Conservation (phyloP, 2,113 vertebrate genomes). For the Xenus cinereus region DNA sequence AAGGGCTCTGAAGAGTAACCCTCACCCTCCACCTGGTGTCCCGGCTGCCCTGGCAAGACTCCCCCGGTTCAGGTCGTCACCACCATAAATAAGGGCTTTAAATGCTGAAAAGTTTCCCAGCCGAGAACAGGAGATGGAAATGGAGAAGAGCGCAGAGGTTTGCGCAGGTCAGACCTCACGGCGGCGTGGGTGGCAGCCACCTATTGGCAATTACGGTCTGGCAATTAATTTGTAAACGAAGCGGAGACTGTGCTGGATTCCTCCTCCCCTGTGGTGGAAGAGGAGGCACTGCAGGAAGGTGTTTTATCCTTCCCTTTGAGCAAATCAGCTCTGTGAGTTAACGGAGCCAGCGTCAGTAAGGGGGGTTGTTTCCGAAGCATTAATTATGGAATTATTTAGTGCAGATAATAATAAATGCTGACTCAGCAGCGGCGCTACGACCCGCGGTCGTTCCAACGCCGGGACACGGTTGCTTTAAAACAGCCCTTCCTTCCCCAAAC, state of each 20-base stretch:
- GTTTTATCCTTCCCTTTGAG: neutral
- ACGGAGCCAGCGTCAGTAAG: neutral
- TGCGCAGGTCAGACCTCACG: neutral
- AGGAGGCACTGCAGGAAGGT: neutral
- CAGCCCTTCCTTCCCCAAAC: neutral
- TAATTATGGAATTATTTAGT: neutral
- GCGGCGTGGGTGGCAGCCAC: neutral
- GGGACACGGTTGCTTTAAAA: neutral
- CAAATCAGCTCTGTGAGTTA: neutral
- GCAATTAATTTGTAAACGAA: neutral
- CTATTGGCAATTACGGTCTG: neutral
- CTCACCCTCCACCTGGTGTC: neutral
- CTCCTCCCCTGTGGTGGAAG: neutral
- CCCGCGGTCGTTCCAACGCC: neutral
- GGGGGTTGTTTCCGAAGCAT: neutral
- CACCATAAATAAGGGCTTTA: neutral
- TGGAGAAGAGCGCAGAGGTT: neutral
- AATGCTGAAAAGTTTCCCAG: neutral
- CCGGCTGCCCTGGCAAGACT: neutral
- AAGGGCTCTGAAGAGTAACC: neutral
- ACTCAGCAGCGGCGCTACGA: neutral
- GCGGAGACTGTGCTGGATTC: neutral
- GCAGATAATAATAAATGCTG: neutral
- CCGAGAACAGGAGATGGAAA: neutral
- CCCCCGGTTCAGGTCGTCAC: neutral